These are phyloP conservation scores for Petrocephalus sullivani DNA, from an alignment of 2,797 vertebrate species.

Conservation along the genomic window DNA sequence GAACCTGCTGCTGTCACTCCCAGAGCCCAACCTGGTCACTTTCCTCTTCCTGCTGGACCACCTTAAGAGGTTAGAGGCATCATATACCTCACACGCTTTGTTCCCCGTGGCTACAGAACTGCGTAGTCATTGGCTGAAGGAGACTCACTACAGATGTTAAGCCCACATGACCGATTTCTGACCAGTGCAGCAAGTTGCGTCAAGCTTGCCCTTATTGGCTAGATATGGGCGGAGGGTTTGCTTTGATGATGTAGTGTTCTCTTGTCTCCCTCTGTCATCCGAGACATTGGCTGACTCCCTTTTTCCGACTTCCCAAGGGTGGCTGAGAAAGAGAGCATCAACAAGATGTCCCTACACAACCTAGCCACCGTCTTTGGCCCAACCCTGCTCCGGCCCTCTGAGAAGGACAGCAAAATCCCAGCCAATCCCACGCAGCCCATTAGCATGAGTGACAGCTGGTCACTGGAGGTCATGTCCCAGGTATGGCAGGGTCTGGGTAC, in stretches of 20 bases:
- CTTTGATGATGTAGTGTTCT: neutral
- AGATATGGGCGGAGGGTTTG: neutral
- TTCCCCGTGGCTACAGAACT: neutral
- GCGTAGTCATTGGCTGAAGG: neutral
- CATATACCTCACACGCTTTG: neutral
- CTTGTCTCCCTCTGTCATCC: neutral
- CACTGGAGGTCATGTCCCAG: slow-evolving; percentile 98
- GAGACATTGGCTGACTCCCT: neutral
- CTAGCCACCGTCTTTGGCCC: slow-evolving; percentile 96
- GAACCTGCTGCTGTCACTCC: slow-evolving; percentile 88
- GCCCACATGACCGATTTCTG: neutral
- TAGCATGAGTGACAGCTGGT: slow-evolving; percentile 98
- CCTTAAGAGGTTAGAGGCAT: slow-evolving; percentile 78
- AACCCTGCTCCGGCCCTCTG: slow-evolving; percentile 85
- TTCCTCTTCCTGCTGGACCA: slow-evolving; percentile 97
- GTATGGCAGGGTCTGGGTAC: slow-evolving; percentile 51
- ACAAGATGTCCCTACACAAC: slow-evolving; percentile 99
- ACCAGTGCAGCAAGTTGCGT: no score
- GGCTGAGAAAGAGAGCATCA: slow-evolving; percentile 86
- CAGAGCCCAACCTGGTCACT: slow-evolving; percentile 92
- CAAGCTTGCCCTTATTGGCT: no score
- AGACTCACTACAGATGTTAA: neutral
- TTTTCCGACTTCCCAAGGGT: slow-evolving; percentile 59
- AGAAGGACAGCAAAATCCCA: slow-evolving; percentile 95
- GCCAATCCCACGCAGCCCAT: slow-evolving; percentile 89